These are phyloP conservation scores for Alouatta caraya DNA, from an alignment of 2,797 vertebrate species.

Conservation along the genomic window DNA sequence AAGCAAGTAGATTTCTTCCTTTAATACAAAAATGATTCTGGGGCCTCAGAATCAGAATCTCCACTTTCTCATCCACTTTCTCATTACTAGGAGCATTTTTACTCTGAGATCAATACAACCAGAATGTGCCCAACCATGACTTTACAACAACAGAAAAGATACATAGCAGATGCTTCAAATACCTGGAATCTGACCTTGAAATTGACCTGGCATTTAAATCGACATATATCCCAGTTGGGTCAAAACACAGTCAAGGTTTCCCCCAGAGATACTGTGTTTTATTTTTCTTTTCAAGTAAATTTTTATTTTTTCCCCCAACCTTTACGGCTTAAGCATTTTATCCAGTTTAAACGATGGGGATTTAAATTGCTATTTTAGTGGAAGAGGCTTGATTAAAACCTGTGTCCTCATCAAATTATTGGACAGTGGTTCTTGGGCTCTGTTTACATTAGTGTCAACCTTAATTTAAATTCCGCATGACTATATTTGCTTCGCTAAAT, in stretches of 20 bases:
- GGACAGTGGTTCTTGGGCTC: slow-evolving; percentile 82
- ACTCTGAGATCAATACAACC: not conserved
- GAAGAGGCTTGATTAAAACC: slow-evolving; percentile 87
- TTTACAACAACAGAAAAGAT: slow-evolving; percentile 19
- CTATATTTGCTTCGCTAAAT: slow-evolving; percentile 87
- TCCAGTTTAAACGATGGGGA: slow-evolving; percentile 84
- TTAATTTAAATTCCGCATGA: slow-evolving; percentile 88
- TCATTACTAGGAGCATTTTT: not conserved
- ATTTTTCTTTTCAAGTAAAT: slow-evolving; percentile 59
- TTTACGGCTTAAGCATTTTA: slow-evolving; percentile 77
- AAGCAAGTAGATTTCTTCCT: not conserved
- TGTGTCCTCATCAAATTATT: slow-evolving; percentile 85
- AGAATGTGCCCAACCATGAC: not conserved
- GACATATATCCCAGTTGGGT: not conserved
- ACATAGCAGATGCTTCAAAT: not conserved
- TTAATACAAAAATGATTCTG: not conserved
- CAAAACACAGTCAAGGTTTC: not conserved
- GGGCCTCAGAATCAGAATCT: not conserved
- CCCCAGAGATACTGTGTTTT: slow-evolving; percentile 55
- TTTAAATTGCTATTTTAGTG: slow-evolving; percentile 85
- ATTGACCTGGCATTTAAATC: slow-evolving; percentile 32
- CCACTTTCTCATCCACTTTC: not conserved
- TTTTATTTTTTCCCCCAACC: slow-evolving; percentile 45
- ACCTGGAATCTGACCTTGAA: not conserved
- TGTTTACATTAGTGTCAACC: slow-evolving; percentile 88